Conservation (phyloP, 2,888 invertebrate species). For the Clanis bilineata region DNA sequence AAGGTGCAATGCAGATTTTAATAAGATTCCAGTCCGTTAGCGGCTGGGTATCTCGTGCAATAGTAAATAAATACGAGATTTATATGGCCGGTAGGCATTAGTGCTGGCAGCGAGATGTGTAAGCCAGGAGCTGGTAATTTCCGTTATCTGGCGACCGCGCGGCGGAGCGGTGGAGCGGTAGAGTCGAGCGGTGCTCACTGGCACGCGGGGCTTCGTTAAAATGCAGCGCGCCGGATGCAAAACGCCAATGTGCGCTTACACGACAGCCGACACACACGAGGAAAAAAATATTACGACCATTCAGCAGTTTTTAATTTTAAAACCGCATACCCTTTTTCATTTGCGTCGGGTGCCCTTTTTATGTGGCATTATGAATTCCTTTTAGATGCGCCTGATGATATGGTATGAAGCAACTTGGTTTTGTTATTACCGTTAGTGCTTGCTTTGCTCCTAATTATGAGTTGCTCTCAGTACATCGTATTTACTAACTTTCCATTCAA, state of each 20-base stretch:
- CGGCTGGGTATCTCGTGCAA: not conserved
- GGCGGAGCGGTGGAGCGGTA: constrained; percentile 21
- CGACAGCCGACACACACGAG: constrained; percentile 53
- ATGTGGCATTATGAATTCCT: constrained; percentile 44
- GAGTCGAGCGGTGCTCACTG: no score
- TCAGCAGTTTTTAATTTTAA: constrained; percentile 59
- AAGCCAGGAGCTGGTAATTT: constrained; percentile 59
- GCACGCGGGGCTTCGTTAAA: constrained; percentile 56
- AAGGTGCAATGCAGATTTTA: not conserved
- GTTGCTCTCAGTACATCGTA: not conserved
- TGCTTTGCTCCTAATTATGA: not conserved
- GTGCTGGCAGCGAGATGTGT: constrained; percentile 33
- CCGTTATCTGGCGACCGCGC: constrained; percentile 57
- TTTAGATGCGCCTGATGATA: constrained; percentile 5
- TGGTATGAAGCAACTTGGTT: not conserved
- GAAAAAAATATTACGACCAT: constrained; percentile 45
- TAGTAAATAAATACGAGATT: constrained; percentile 45
- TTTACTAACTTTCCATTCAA: not conserved
- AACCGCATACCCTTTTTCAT: constrained; percentile 41
- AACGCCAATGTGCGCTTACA: constrained; percentile 58
- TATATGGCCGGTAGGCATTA: constrained; percentile 44
- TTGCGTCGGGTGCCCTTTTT: constrained; percentile 37
- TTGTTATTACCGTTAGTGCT: not conserved
- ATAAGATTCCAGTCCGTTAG: not conserved
- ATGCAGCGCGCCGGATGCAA: constrained; percentile 65